Evolutionary conservation across 2,797 vertebrate species (phyloP).

Genomic region (Caiman crocodilus): DNA sequence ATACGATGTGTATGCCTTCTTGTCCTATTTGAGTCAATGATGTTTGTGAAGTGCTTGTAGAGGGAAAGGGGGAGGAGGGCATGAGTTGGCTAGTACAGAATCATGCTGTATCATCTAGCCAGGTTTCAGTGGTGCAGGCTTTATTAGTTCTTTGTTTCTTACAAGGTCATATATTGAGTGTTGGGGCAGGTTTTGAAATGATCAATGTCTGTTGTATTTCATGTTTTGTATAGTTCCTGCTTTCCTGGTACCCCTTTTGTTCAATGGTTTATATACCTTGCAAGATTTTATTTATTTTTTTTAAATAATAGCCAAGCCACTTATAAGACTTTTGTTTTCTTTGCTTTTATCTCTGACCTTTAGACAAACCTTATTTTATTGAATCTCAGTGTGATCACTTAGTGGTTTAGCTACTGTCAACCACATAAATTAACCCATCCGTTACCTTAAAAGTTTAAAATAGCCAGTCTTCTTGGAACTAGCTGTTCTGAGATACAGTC

Average conservation of each 20-base stretch:
- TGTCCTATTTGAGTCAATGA: neutral
- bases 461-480: neutral
- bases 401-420: too few species aligned
- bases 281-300: too few species aligned
- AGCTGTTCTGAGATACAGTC: neutral
- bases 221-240: neutral
- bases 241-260: neutral
- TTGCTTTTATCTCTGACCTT: too few species aligned
- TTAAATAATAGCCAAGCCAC: too few species aligned
- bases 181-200: neutral
- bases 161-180: slow-evolving; percentile 46
- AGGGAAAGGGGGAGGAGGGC: neutral
- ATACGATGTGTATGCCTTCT: neutral
- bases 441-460: neutral
- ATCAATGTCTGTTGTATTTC: fast-evolving
- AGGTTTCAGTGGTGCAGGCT: slow-evolving; percentile 57
- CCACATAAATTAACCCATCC: too few species aligned
- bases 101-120: slow-evolving; percentile 63
- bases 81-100: neutral
- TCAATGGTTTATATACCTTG: neutral
- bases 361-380: too few species aligned
- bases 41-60: too few species aligned
- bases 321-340: too few species aligned
- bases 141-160: neutral
- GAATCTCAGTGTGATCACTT: too few species aligned